These are phyloP conservation scores for Pherbina coryleti DNA, from an alignment of 2,888 invertebrate genomes.

Conservation along the genomic window DNA sequence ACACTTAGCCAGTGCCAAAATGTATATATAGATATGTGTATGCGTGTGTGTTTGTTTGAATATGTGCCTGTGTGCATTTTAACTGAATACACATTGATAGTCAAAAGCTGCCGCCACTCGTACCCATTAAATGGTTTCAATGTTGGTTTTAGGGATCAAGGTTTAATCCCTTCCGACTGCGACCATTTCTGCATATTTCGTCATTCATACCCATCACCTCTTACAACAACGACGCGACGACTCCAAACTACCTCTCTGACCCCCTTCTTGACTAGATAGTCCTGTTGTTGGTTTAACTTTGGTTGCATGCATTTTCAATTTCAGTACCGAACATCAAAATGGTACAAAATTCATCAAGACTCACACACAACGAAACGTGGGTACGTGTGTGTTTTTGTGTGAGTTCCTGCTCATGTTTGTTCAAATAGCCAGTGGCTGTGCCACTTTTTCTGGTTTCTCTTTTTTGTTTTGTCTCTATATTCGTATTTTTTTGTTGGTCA, in stretches of 20 bases:
- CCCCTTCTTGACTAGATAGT: too few species aligned
- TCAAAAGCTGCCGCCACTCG: constrained; percentile 8
- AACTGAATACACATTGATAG: constrained; percentile 31
- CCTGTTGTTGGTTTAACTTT: neutral
- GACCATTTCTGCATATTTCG: neutral
- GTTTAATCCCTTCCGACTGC: constrained; percentile 13
- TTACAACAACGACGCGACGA: neutral
- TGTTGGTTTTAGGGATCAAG: constrained; percentile 37
- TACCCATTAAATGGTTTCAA: constrained; percentile 17
- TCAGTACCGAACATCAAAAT: constrained; percentile 25
- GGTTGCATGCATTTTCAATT: constrained; percentile 10
- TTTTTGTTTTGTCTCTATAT: neutral
- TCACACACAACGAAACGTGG: neutral
- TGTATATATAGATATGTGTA: neutral
- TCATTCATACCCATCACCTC: neutral
- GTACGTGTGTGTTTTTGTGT: neutral
- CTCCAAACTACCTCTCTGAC: too few species aligned
- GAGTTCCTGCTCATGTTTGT: neutral
- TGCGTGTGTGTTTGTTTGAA: neutral
- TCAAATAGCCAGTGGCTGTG: constrained; percentile 12
- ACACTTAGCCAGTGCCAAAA: neutral
- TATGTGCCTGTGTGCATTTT: neutral
- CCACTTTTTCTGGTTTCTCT: neutral
- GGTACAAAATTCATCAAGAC: constrained; percentile 34
- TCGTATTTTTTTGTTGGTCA: too few species aligned